These are phyloP conservation scores for Hystrix brachyura DNA, from an alignment of 2,113 vertebrate species.

Conservation along the genomic window DNA sequence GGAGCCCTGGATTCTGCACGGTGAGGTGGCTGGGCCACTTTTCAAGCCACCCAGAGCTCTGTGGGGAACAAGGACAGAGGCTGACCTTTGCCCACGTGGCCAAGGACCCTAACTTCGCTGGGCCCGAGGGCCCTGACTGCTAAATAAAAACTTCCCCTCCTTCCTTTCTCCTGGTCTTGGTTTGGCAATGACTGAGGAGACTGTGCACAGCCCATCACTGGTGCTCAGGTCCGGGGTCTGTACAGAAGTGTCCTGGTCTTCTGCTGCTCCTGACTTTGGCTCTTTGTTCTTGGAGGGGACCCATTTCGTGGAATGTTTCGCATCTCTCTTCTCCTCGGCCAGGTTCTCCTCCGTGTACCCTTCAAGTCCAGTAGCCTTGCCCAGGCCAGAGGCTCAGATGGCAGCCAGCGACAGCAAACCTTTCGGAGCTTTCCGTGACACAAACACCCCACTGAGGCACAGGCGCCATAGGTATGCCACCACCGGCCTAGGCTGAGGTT, in stretches of 20 bases:
- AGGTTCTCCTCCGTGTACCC: not conserved
- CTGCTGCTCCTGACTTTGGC: not conserved
- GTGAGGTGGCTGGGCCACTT: rapidly evolving
- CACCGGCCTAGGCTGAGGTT: not conserved
- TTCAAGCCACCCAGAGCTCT: not conserved
- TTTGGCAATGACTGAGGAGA: not conserved
- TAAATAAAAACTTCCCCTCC: too few species aligned
- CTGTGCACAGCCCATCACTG: rapidly evolving
- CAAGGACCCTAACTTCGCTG: not conserved
- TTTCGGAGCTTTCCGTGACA: not conserved
- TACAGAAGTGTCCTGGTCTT: not conserved
- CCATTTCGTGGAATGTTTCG: too few species aligned
- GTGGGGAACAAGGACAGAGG: not conserved
- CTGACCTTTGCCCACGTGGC: too few species aligned
- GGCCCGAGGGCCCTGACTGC: not conserved
- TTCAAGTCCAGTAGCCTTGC: not conserved
- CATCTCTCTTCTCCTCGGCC: not conserved
- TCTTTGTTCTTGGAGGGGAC: not conserved
- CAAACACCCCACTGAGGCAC: not conserved
- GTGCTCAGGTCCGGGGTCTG: not conserved
- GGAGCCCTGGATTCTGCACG: rapidly evolving
- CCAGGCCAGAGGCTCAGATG: not conserved
- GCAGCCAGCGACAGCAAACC: not conserved
- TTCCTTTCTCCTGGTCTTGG: not conserved
- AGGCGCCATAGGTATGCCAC: not conserved